Evolutionary conservation across 2,888 invertebrate species (phyloP).

Genomic region (Frankliniella intonsa): DNA sequence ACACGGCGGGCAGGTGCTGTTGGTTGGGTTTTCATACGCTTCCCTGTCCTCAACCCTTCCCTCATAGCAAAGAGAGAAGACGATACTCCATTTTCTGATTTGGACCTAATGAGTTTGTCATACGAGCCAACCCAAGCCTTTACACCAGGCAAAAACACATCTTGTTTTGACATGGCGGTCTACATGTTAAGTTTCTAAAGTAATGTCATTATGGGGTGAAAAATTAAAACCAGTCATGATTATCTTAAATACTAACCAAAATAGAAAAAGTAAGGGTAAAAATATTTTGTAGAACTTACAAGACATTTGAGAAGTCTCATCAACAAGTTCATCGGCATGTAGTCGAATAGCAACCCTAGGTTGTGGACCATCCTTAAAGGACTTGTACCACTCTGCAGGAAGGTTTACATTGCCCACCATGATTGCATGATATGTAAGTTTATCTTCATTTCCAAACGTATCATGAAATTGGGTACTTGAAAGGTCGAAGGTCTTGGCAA

Average conservation of each 20-base stretch:
- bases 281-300: background rate
- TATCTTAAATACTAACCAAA: background rate
- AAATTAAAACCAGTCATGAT: background rate
- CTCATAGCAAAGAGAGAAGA: background rate
- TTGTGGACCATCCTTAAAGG: background rate
- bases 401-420: background rate
- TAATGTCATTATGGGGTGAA: background rate
- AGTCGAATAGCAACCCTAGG: background rate
- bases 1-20: background rate
- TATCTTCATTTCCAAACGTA: background rate
- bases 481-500: background rate
- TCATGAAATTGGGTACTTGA: constrained; percentile 4
- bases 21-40: background rate
- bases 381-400: background rate
- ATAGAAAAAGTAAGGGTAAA: background rate
- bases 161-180: background rate
- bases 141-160: background rate
- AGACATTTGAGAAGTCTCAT: background rate
- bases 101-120: background rate
- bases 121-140: background rate
- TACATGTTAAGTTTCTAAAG: background rate
- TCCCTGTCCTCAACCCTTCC: background rate
- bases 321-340: background rate
- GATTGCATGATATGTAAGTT: background rate
- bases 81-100: background rate